phyloP scores from a whole-genome alignment of 2,113 vertebrate species.

The Beaufortia kweichowensis region DNA sequence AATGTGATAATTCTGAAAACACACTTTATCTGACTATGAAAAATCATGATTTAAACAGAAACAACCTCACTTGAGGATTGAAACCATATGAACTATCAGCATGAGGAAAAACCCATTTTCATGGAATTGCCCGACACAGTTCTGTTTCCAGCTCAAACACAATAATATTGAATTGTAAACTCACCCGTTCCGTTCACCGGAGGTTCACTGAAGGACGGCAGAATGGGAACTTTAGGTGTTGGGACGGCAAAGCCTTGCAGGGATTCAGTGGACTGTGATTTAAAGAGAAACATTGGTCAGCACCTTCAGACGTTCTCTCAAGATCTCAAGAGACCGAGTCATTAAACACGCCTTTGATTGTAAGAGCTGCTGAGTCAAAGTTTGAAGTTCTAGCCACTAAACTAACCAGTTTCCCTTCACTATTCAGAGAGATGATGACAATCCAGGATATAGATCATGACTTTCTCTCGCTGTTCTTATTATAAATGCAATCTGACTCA shows the following conservation, averaged over 20 bases:
- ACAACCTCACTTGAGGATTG: too few species aligned
- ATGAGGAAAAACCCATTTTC: too few species aligned
- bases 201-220: slow-evolving; percentile 57
- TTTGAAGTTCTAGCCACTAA: slow-evolving; percentile 45
- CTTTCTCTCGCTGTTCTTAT: background rate
- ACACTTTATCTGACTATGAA: too few species aligned
- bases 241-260: slow-evolving; percentile 73
- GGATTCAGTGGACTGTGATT: slow-evolving; percentile 59
- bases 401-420: slow-evolving; percentile 65
- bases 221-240: slow-evolving; percentile 73
- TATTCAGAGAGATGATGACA: background rate
- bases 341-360: slow-evolving; percentile 29
- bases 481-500: background rate
- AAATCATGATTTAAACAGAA: too few species aligned
- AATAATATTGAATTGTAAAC: slow-evolving; percentile 17
- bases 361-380: slow-evolving; percentile 17
- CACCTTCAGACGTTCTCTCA: background rate
- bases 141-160: too few species aligned
- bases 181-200: slow-evolving; percentile 69
- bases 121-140: too few species aligned
- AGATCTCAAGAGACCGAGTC: background rate
- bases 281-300: slow-evolving; percentile 18
- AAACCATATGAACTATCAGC: too few species aligned
- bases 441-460: background rate
- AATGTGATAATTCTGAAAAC: too few species aligned